Evolutionary conservation across 2,113 vertebrate genomes (phyloP).

Genomic region (Albula goreensis): DNA sequence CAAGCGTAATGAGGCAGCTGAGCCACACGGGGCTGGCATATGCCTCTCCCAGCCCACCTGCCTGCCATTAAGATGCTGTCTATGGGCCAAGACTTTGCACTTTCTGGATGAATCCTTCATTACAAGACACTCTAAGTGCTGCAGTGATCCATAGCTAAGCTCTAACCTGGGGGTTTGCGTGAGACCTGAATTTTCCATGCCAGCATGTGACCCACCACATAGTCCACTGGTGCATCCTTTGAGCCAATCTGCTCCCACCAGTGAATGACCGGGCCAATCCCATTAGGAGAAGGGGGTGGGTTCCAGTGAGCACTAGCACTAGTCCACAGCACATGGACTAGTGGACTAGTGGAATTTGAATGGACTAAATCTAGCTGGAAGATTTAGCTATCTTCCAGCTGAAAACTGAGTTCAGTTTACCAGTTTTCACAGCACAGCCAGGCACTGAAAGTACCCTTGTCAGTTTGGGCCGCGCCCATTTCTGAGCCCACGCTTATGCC

Average conservation of each 20-base stretch:
- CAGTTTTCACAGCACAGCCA: neutral
- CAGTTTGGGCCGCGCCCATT: neutral
- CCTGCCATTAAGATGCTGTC: neutral
- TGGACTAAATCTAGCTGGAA: too few species aligned
- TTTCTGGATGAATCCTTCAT: neutral
- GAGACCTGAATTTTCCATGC: neutral
- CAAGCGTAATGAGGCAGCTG: neutral
- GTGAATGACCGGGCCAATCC: neutral
- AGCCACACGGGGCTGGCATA: slow-evolving; percentile 21
- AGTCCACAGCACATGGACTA: too few species aligned
- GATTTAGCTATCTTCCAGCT: neutral
- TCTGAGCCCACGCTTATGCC: too few species aligned
- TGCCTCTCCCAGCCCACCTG: slow-evolving; percentile 12
- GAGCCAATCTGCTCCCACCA: neutral
- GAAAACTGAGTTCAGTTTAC: neutral
- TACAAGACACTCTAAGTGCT: neutral
- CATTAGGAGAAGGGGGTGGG: neutral
- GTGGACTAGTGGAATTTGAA: too few species aligned
- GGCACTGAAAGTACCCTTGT: neutral
- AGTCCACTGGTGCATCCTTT: neutral
- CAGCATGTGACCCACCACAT: neutral
- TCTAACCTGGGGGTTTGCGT: neutral
- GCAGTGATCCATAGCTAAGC: neutral
- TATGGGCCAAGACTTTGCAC: neutral
- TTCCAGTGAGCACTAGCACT: too few species aligned